phyloP scores from a whole-genome alignment of 2,888 invertebrate species.

The Syrphus vitripennis region DNA sequence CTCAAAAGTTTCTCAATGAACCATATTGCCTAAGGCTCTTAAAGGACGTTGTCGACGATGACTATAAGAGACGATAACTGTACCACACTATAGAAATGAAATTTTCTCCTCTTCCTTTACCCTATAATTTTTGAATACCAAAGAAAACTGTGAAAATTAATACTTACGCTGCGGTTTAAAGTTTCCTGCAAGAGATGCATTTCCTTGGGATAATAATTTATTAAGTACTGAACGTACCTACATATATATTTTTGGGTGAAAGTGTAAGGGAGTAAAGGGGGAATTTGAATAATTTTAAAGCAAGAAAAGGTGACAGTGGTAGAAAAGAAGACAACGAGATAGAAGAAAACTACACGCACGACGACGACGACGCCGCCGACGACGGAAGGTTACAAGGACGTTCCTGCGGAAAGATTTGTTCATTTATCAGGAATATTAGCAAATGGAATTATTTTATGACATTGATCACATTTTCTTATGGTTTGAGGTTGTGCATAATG shows the following conservation, averaged over 20 bases:
- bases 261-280: not conserved
- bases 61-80: not conserved
- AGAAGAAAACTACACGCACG: not conserved
- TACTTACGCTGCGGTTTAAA: conserved; percentile 38
- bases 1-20: conserved; percentile 36
- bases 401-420: conserved; percentile 28
- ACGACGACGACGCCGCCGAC: not conserved
- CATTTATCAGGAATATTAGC: conserved; percentile 38
- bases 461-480: conserved; percentile 50
- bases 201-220: conserved; percentile 44
- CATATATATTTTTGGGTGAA: not conserved
- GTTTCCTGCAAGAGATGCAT: conserved; percentile 39
- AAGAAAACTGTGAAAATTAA: conserved; percentile 8
- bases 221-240: conserved; percentile 18
- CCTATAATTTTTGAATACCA: not conserved
- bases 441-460: conserved; percentile 55
- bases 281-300: not conserved
- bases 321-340: not conserved
- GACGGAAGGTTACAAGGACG: not conserved
- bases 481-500: not conserved
- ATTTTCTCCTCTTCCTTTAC: not conserved
- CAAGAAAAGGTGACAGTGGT: not conserved
- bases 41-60: not conserved
- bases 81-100: not conserved
- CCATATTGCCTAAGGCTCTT: conserved; percentile 36